Evolutionary conservation across 2,797 vertebrate genomes (phyloP), one percentile per base, ranked within the genome.

Genomic region (Anabas testudineus): DNA sequence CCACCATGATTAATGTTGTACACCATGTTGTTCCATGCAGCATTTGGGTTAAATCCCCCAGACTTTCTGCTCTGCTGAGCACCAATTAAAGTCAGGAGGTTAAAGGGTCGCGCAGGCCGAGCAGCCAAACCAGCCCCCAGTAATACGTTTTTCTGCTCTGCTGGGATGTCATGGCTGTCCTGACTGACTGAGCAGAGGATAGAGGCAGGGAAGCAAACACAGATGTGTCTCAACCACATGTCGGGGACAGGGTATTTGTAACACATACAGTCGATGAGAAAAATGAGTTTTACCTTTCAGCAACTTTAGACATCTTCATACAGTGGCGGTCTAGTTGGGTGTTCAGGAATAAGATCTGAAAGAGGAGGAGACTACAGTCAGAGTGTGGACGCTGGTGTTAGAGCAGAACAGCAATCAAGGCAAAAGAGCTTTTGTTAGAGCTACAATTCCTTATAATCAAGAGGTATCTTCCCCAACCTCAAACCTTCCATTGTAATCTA

Each of bases 301-400:
- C 97, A 70, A 99, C 98, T 94, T 99, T 99, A 71, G 98, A 99
- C 97, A 99, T 98, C 94, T 99, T 99, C 95, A 99, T 94, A 92
- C 98, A 95, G 90, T 99, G 98, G 63, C 98, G 95, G 87, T 99
- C 98, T 51, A 99, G 93, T 92, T 99, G 98, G 45, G 92, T 79
- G 70, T 96, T 97, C 91, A 99, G 94, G 92, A 99, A 99, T 49
- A 91, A 68, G 88, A 99, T 99, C 98, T 99, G 93, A 65, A 85
- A 81, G 80, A 82, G 86, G 36, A 63, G 19, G 66, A 1, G 21
- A 49, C 14, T 69, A 6, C 2, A 34, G 32, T 63, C 28, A 43
- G 34, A 14, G 24, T 57, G 67, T 46, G 30, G 26, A 47, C 22
- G 32, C 18, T 26, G 51, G 18, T 41, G 51, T 47, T 30, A 7